Evolutionary conservation across 2,888 invertebrate species (phyloP).

Genomic region (Antitype chi): DNA sequence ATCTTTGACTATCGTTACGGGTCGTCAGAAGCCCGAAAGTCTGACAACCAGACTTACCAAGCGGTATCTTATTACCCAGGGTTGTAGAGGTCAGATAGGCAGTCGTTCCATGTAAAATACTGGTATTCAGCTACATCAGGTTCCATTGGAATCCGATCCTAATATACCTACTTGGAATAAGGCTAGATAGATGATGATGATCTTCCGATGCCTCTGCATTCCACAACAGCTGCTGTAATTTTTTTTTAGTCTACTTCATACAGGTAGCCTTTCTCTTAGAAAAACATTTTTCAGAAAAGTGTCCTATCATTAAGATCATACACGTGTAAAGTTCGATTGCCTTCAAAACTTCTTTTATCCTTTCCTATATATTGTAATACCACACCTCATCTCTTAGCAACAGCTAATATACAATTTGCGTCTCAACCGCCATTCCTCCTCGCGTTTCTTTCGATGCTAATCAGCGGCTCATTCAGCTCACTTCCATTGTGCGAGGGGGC

Average conservation of each 20-base stretch:
- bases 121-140: too few relatives aligned
- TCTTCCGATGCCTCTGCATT: neutral
- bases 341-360: too few relatives aligned
- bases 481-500: constrained; percentile 69
- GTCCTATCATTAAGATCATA: neutral
- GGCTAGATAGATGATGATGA: neutral
- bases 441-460: constrained; percentile 59
- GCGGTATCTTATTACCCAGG: too few relatives aligned
- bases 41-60: too few relatives aligned
- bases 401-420: constrained; percentile 34
- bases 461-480: constrained; percentile 58
- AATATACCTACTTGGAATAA: too few relatives aligned
- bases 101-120: too few relatives aligned
- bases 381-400: constrained; percentile 25
- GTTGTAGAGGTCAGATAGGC: too few relatives aligned
- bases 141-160: too few relatives aligned
- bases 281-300: neutral
- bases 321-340: neutral
- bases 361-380: constrained; percentile 9
- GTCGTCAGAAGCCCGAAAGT: too few relatives aligned
- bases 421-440: constrained; percentile 47
- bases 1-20: too few relatives aligned
- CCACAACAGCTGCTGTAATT: too few relatives aligned
- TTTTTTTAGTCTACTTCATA: neutral
- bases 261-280: neutral